These are phyloP conservation scores for Petaurus breviceps DNA, from an alignment of 2,113 vertebrate genomes.

Conservation along the genomic window DNA sequence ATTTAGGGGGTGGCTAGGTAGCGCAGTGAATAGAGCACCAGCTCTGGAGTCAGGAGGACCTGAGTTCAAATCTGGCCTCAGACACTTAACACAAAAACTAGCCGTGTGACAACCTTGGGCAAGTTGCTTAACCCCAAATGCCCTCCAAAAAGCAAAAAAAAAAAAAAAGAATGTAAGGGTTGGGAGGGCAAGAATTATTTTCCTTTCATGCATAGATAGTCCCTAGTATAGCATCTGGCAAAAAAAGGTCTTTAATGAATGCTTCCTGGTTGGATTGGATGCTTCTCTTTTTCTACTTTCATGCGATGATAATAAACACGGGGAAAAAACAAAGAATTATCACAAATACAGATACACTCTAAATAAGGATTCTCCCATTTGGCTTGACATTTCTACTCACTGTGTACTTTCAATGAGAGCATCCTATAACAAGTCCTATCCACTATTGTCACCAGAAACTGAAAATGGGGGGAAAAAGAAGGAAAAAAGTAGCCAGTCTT, in stretches of 20 bases:
- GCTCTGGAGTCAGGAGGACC: too few species aligned
- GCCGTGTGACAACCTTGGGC: too few species aligned
- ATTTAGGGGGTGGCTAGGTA: too few species aligned
- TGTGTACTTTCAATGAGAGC: background rate
- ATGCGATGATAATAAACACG: background rate
- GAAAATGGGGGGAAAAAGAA: slow-evolving; percentile 10
- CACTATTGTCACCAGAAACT: background rate
- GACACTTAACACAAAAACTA: too few species aligned
- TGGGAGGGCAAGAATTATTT: background rate
- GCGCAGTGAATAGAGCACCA: too few species aligned
- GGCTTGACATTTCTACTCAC: background rate
- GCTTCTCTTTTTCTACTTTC: background rate
- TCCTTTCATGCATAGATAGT: background rate
- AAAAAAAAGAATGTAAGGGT: background rate
- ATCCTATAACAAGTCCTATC: background rate
- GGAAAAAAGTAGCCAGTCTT: background rate
- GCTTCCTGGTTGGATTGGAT: background rate
- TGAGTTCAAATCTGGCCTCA: too few species aligned
- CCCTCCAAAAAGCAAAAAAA: too few species aligned
- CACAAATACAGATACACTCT: background rate
- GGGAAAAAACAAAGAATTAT: background rate
- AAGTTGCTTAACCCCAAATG: too few species aligned
- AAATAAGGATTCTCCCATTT: background rate
- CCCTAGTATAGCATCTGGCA: background rate
- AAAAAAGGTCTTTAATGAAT: background rate